phyloP scores from a whole-genome alignment of 2,888 invertebrate genomes.

The Oscheius sp. region DNA sequence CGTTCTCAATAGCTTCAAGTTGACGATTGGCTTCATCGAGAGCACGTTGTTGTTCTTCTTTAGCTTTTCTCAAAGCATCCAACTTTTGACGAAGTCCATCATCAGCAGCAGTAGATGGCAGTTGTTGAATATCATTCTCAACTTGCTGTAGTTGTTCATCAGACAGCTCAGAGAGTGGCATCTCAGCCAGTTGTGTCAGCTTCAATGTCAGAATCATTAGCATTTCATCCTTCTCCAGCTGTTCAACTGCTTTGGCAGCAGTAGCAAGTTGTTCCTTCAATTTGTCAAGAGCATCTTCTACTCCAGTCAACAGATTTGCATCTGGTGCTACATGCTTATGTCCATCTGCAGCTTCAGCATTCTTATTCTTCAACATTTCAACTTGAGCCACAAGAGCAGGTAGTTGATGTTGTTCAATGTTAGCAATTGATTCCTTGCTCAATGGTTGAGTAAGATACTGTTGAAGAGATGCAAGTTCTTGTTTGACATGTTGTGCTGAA shows the following conservation, averaged over 20 bases:
- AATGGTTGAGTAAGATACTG: conserved; percentile 32
- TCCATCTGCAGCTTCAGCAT: conserved; percentile 33
- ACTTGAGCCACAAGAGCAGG: conserved; percentile 50
- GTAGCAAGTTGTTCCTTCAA: conserved; percentile 40
- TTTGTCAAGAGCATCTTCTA: conserved; percentile 36
- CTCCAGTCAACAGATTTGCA: conserved; percentile 39
- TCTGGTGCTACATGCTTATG: conserved; percentile 42
- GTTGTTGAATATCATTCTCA: conserved; percentile 36
- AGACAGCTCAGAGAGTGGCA: conserved; percentile 32
- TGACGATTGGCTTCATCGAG: conserved; percentile 3
- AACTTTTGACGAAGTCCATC: conserved; percentile 43
- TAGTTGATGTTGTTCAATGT: conserved; percentile 31
- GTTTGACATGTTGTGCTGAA: conserved; percentile 44
- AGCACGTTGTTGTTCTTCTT: conserved; percentile 31
- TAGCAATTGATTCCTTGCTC: conserved; percentile 11
- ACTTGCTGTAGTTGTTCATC: conserved; percentile 20
- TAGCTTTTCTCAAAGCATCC: conserved; percentile 33
- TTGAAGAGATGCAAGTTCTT: conserved; percentile 42
- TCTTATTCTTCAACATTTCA: conserved; percentile 40
- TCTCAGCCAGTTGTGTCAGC: conserved; percentile 40
- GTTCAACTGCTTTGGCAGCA: conserved; percentile 38
- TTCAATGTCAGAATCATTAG: conserved; percentile 38
- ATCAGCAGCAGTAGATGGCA: conserved; percentile 36
- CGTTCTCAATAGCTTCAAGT: conserved; percentile 29
- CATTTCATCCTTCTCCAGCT: conserved; percentile 42